Conservation (phyloP, 23 tunicate species). For the Trididemnum clinides region DNA sequence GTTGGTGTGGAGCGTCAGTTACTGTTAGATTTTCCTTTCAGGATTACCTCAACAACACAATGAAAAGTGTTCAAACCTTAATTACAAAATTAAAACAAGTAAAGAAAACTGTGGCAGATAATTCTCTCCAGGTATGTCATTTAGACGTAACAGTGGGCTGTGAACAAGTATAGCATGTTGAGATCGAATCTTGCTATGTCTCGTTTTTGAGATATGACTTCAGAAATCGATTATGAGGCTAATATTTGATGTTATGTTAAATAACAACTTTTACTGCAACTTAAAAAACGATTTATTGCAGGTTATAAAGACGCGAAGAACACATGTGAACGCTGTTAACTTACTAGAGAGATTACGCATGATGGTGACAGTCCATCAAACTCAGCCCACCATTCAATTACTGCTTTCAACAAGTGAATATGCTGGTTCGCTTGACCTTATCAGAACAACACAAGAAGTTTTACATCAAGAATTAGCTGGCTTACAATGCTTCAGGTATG, state of each 20-base stretch:
- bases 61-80: constrained; percentile 40
- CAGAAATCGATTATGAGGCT: too few species aligned
- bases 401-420: constrained; percentile 74
- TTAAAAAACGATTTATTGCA: too few species aligned
- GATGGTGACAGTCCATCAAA: constrained; percentile 88
- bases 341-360: constrained; percentile 59
- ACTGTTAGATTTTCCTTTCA: constrained; percentile 19
- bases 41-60: constrained; percentile 40
- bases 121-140: constrained; percentile 32
- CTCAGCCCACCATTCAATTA: constrained; percentile 92
- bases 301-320: constrained; percentile 38
- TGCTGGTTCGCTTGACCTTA: constrained; percentile 89
- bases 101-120: constrained; percentile 37
- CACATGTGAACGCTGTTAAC: constrained; percentile 22
- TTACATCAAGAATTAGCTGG: constrained; percentile 86
- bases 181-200: too few species aligned
- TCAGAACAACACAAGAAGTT: constrained; percentile 88
- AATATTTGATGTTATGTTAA: too few species aligned
- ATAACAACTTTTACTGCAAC: too few species aligned
- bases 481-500: constrained; percentile 70
- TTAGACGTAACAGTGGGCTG: too few species aligned
- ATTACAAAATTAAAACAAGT: constrained; percentile 22
- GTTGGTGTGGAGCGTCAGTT: too few species aligned
- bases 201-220: too few species aligned
- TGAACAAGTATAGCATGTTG: too few species aligned